Base-by-base conservation (phyloP, 2,113 vertebrate species). In the Corythoichthys intestinalis region DNA sequence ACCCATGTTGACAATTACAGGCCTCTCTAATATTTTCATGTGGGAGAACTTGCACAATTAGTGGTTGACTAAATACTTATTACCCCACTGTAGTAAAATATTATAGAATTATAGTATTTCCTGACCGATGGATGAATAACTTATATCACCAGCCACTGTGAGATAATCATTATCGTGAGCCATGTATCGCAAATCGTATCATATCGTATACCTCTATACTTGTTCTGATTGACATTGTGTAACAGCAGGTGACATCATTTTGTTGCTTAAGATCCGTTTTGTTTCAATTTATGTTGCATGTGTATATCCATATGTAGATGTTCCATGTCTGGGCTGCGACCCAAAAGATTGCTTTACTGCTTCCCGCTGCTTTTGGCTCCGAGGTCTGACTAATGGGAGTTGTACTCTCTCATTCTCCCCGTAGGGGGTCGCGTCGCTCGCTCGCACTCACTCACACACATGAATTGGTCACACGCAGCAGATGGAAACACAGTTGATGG, bases 401-500 rank as follows among this genome's bases (percentile, higher is more conserved):
- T 70, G 56, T 44, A 56, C 73, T 69, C 70, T 65, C 61, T 41
- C 11, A n/a, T 39, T 50, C 39, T 46, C 72, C 65, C 66, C 70
- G 8, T 13, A 69, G 79, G 74, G 69, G 50, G 56, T 48, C 0
- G 28, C 44, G 7, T 44, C 78, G 74, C 70, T 57, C 70, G 62
- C n/a, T 28, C 53, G 20, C 6, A 0, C 68, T 57, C 60, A 61
- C 71, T 37, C 15, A 47, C 35, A 13, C 12, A 34, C 58, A 60
- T 4, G 20, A 28, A 28, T 28, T 28, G 20, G 20, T 28, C 20
- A 34, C 53, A 56, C 28, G 12, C 1, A 35, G 28, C 80, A 84
- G 81, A 82, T 81, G 79, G 75, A 75, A 67, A 58, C 14, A 66
- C 53, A 35, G 57, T 72, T 47, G 41, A 67, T 69, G 44, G 75